These are phyloP conservation scores for Wiebesia pumilae DNA, from an alignment of 1,140 invertebrate species.

Conservation along the genomic window DNA sequence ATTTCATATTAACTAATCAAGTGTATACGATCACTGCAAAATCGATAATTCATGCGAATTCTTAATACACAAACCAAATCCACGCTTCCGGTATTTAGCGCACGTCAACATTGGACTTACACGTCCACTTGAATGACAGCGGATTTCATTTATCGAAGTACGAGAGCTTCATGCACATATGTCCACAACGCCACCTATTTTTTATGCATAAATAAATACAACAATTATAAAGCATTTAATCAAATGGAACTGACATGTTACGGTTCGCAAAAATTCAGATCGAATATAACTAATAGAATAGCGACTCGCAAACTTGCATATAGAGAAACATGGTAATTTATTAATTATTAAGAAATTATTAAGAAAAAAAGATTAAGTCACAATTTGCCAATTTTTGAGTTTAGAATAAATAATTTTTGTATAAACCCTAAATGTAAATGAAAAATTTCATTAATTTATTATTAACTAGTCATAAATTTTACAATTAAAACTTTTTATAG, in stretches of 20 bases:
- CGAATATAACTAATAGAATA: neutral
- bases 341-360: no score
- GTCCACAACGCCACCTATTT: neutral
- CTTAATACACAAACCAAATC: neutral
- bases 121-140: neutral
- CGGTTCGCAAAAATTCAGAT: neutral
- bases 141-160: neutral
- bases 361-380: no score
- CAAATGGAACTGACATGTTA: neutral
- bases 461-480: no score
- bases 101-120: neutral
- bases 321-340: no score
- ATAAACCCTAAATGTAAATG: no score
- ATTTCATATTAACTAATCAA: neutral
- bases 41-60: conserved; percentile 9
- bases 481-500: no score
- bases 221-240: neutral
- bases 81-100: neutral
- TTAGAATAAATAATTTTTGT: no score
- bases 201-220: conserved; percentile 17
- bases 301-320: neutral
- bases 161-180: neutral
- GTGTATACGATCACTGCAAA: neutral
- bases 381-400: no score
- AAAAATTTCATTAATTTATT: no score